Evolutionary conservation across 2,888 invertebrate genomes (phyloP).

Genomic region (Caenorhabditis wallacei): DNA sequence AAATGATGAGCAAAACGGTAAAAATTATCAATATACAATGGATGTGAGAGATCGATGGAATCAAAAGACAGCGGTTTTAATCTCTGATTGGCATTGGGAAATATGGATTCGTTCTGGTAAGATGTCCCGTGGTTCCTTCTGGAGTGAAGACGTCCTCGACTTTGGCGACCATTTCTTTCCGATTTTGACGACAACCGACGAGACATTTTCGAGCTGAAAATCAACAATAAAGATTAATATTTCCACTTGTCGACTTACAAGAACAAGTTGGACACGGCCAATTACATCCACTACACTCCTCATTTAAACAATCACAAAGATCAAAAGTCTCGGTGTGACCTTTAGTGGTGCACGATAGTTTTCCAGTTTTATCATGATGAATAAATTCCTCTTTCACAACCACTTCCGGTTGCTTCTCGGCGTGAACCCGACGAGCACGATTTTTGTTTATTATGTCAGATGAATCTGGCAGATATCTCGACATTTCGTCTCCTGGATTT

Average conservation of each 20-base stretch:
- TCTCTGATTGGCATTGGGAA: constrained; percentile 9
- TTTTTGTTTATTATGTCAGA: constrained; percentile 21
- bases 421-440: constrained; percentile 7
- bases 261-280: constrained; percentile 55
- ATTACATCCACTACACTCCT: constrained; percentile 44
- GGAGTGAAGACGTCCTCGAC: constrained; percentile 51
- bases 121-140: constrained; percentile 10
- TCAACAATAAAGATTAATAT: not conserved
- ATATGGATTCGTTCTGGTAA: constrained; percentile 6
- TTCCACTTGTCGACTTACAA: constrained; percentile 22
- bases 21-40: too few relatives aligned
- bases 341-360: constrained; percentile 7
- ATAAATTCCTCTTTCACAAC: not conserved
- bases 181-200: constrained; percentile 39
- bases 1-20: too few relatives aligned
- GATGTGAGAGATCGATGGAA: too few relatives aligned
- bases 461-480: constrained; percentile 33
- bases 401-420: constrained; percentile 7
- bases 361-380: constrained; percentile 43
- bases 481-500: constrained; percentile 47
- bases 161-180: constrained; percentile 33
- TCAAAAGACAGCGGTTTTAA: not conserved
- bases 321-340: constrained; percentile 18
- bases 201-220: constrained; percentile 56
- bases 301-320: constrained; percentile 49